Base-by-base conservation (phyloP, 2,888 invertebrate genomes). In the Timema cristinae region DNA sequence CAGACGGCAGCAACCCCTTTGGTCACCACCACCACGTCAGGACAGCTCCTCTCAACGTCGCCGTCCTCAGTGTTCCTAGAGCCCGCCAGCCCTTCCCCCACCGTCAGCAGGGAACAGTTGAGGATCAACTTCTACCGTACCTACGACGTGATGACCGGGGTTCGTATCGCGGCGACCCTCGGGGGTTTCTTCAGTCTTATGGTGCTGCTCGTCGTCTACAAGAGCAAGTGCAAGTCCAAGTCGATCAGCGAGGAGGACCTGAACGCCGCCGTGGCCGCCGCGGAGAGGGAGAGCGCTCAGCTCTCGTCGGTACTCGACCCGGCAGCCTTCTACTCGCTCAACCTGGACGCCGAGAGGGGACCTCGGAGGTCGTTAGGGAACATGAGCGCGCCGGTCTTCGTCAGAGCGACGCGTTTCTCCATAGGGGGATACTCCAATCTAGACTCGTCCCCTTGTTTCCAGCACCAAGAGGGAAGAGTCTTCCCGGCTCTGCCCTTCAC, bases 101-200 rank as follows among this genome's bases (percentile, higher is more conserved):
- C 81, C 75, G 82, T 80, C 77, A 88, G 90, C 78, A 86, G 90
- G 71, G 90, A 91, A 81, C 88, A 89, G 79, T 86, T 90, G 79
- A 90, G 91, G 79, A 86, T 90, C 79, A 92, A 92, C 81, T 95
- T 93, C 84, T 94, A 93, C 86, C 90, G 91, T 79, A 93, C 94
- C 54, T 96, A 96, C 84, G 94, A 95, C 86, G 92, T 92, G 82
- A 95, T 94, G 94, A 95, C 95, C 79, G 95, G 95, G 77, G 90
- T 95, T 76, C 89, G 95, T 76, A 95, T 95, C 83, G 95, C 95
- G 78, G 93, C 93, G 77, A 95, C 95, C 5, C 86, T 96, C 70
- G 94, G 95, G 79, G 94, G 94, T 78, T 94, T 95, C 84, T 95
- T 95, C 84, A 91, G 92, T 75, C 86, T 95, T 79, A 95, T 95